phyloP scores from a whole-genome alignment of 2,888 invertebrate genomes.

The Nemoura dubitans region DNA sequence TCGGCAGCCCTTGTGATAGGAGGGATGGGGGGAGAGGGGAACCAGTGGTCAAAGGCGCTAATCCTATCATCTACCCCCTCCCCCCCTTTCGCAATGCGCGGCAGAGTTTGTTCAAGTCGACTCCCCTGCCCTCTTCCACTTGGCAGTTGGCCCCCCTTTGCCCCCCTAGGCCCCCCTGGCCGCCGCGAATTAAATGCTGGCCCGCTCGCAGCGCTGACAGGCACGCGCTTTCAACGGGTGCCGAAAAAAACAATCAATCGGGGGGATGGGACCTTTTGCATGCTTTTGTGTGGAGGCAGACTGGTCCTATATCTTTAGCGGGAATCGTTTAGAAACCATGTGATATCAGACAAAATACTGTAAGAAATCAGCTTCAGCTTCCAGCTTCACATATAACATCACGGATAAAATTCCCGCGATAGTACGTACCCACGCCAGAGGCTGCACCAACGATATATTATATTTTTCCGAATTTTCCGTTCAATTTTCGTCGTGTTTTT shows the following conservation, averaged over 20 bases:
- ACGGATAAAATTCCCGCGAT: no score
- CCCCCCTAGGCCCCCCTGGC: neutral
- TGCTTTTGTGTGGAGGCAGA: no score
- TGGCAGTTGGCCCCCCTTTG: neutral
- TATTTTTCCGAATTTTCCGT: neutral
- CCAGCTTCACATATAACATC: no score
- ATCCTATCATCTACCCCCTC: constrained; percentile 32
- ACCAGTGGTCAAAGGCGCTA: constrained; percentile 35
- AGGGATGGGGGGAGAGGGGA: constrained; percentile 24
- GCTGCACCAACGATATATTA: neutral
- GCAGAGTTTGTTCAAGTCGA: constrained; percentile 21
- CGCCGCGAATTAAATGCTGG: neutral
- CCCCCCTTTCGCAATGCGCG: neutral
- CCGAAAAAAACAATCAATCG: no score
- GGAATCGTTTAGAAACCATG: no score
- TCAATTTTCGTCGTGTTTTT: neutral
- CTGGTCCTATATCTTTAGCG: no score
- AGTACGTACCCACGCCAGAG: no score
- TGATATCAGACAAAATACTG: no score
- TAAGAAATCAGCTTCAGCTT: no score
- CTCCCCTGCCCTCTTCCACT: neutral
- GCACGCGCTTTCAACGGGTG: neutral
- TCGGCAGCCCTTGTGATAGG: constrained; percentile 5
- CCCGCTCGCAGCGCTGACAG: neutral
- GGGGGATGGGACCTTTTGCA: no score